A percentile compares a stretch with the other conserved stretches of the same genome.
phyloP scores from a whole-genome alignment of 2,797 vertebrate genomes.

The Pelochelys cantorii region DNA sequence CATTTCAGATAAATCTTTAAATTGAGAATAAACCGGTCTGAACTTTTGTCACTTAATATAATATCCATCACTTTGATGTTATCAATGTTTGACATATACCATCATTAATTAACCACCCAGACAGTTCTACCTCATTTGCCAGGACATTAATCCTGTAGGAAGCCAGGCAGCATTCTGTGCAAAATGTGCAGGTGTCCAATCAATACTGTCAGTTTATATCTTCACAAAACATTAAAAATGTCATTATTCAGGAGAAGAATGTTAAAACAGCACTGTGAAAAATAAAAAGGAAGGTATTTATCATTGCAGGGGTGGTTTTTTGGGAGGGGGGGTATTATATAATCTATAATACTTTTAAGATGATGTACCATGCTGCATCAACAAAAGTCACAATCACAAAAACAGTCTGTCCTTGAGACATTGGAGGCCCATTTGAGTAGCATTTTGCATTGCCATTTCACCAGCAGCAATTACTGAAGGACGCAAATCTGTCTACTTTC shows the following conservation, averaged over 20 bases:
- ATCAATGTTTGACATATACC: conserved; percentile 23
- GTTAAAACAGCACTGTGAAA: not conserved
- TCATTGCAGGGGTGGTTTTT: fast-evolving
- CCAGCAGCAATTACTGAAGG: conserved; percentile 73
- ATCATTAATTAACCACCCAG: conserved; percentile 16
- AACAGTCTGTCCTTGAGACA: conserved; percentile 59
- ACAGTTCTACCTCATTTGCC: conserved; percentile 36
- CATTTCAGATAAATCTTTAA: conserved; percentile 35
- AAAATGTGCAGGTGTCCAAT: not conserved
- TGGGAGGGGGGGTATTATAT: conserved; percentile 5
- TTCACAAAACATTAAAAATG: not conserved
- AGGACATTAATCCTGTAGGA: conserved; percentile 21
- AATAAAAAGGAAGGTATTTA: not conserved
- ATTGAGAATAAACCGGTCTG: conserved; percentile 24
- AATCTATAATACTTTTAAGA: conserved; percentile 8
- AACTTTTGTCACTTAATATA: conserved; percentile 25
- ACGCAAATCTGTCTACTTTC: conserved; percentile 81
- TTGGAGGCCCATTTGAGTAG: conserved; percentile 48
- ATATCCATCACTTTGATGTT: conserved; percentile 47
- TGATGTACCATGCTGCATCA: conserved; percentile 4
- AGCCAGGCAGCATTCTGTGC: not conserved
- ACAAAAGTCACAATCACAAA: conserved; percentile 34
- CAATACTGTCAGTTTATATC: not conserved
- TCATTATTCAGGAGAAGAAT: not conserved
- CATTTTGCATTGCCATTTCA: conserved; percentile 56